phyloP scores from a whole-genome alignment of 2,797 vertebrate genomes.

The Prunella strophiata region DNA sequence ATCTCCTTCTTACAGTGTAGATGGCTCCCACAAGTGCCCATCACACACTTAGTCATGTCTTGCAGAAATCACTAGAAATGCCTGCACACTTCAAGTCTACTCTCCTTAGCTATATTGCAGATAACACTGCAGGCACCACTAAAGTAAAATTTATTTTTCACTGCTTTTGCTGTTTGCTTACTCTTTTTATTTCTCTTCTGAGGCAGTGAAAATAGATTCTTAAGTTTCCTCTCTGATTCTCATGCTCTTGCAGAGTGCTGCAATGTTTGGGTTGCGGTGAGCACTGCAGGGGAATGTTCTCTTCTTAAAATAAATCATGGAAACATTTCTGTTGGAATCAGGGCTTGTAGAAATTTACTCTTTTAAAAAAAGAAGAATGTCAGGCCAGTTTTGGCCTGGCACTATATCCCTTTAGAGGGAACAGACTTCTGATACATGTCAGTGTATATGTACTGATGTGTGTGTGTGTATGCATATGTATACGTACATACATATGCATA shows the following conservation, averaged over 20 bases:
- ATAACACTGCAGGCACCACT: not conserved
- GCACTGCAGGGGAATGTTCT: conserved; percentile 65
- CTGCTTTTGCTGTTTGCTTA: conserved; percentile 15
- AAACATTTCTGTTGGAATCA: conserved; percentile 64
- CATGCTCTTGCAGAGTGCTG: conserved; percentile 44
- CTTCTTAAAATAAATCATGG: conserved; percentile 67
- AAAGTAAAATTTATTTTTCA: not conserved
- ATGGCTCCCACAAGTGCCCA: not conserved
- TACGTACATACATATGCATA: rapidly evolving
- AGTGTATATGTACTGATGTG: not conserved
- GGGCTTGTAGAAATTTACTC: conserved; percentile 3
- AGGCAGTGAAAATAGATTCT: conserved; percentile 42
- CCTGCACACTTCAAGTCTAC: rapidly evolving
- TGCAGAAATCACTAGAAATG: not conserved
- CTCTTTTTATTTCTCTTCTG: conserved; percentile 21
- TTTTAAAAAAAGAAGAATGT: conserved; percentile 11
- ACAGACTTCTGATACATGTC: not conserved
- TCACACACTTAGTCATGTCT: not conserved
- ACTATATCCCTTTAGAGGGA: not conserved
- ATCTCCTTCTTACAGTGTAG: not conserved
- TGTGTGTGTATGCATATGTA: rapidly evolving
- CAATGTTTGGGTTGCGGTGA: conserved; percentile 64
- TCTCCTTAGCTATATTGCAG: not conserved
- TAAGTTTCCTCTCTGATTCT: conserved; percentile 36
- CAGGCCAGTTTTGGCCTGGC: not conserved